These are phyloP conservation scores for Sebastes kiyomatsui DNA, from an alignment of 2,797 vertebrate species.

Conservation along the genomic window DNA sequence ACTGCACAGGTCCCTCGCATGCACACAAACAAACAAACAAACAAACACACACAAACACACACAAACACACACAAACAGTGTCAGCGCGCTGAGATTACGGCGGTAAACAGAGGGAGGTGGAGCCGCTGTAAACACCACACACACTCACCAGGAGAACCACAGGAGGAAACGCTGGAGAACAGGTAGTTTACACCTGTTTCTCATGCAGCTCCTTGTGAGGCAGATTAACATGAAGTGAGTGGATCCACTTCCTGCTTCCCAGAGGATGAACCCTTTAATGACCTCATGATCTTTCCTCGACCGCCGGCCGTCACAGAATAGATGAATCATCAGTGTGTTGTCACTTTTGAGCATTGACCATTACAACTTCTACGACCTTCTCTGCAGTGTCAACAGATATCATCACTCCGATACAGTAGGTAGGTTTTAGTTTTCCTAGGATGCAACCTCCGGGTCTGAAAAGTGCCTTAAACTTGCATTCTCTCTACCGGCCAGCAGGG, in stretches of 20 bases:
- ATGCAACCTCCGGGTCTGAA: too few relatives aligned
- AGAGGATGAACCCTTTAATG: too few relatives aligned
- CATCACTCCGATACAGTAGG: not conserved
- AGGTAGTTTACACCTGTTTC: not conserved
- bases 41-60: not conserved
- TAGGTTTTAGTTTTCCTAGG: not conserved
- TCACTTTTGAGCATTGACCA: not conserved
- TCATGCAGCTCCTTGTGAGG: not conserved
- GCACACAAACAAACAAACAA: slow-evolving; percentile 5
- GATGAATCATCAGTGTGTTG: not conserved
- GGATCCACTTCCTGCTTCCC: too few relatives aligned
- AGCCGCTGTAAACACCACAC: not conserved
- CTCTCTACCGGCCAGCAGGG: too few relatives aligned
- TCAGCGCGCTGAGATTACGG: not conserved
- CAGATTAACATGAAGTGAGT: not conserved
- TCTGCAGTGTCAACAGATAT: not conserved
- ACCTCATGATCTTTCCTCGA: not conserved
- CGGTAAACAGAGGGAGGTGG: not conserved
- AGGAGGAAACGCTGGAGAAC: not conserved
- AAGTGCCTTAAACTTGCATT: too few relatives aligned
- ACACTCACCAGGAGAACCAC: not conserved
- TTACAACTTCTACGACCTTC: not conserved
- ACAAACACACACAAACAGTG: not conserved
- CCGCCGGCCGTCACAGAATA: not conserved
- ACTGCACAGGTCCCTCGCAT: not conserved